Conservation (phyloP, 1,140 invertebrate genomes). For the Camponotus floridanus region DNA sequence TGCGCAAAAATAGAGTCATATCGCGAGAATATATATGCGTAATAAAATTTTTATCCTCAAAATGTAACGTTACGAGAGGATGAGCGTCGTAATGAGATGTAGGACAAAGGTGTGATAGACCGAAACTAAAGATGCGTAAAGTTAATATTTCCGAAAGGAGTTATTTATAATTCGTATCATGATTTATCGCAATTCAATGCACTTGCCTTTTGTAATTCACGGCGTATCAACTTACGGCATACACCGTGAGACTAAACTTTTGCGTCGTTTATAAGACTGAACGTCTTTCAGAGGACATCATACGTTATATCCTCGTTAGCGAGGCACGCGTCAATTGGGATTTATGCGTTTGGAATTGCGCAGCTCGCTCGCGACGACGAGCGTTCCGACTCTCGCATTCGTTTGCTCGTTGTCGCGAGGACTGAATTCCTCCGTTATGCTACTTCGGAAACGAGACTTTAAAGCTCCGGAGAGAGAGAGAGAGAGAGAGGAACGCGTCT, state of each 20-base stretch:
- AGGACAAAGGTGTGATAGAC: neutral
- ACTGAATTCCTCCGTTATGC: slow-evolving; percentile 29
- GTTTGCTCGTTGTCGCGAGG: slow-evolving; percentile 10
- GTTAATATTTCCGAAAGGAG: neutral
- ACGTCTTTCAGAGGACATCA: slow-evolving; percentile 39
- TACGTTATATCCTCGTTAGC: slow-evolving; percentile 60
- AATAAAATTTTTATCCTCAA: neutral
- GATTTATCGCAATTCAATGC: neutral
- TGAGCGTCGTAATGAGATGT: neutral
- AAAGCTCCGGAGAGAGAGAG: neutral
- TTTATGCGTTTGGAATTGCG: slow-evolving; percentile 68
- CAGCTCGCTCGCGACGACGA: slow-evolving; percentile 6
- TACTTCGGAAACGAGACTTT: slow-evolving; percentile 38
- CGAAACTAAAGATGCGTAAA: neutral
- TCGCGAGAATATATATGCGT: neutral
- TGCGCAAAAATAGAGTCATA: slow-evolving; percentile 23
- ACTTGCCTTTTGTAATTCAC: neutral
- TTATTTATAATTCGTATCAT: too few species aligned
- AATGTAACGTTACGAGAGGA: neutral
- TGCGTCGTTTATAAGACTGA: neutral
- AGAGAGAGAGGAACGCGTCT: neutral
- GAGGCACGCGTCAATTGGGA: slow-evolving; percentile 66
- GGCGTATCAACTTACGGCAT: neutral
- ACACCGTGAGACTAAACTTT: slow-evolving; percentile 1
- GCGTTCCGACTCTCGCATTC: neutral